Percentiles rank a stretch among this genome's conserved stretches.
Evolutionary conservation across 2,797 vertebrate species (phyloP).

Genomic region (Scyliorhinus canicula): DNA sequence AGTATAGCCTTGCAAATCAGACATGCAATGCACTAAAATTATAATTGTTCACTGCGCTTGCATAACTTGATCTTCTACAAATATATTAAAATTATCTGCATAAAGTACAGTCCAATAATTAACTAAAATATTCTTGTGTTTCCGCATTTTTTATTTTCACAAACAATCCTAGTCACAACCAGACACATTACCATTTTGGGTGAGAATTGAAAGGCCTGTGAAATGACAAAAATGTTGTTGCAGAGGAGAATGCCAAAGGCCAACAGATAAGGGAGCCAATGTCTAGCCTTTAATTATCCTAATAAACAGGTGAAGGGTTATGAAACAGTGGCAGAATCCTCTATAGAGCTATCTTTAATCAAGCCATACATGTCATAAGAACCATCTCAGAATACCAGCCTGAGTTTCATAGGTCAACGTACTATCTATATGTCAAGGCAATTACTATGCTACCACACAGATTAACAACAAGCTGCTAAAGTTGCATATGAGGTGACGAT

Average conservation of each 20-base stretch:
- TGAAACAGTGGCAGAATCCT: not conserved
- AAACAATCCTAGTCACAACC: not conserved
- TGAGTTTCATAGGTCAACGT: not conserved
- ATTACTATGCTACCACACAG: not conserved
- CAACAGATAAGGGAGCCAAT: not conserved
- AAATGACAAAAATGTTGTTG: not conserved
- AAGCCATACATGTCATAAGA: too few species aligned
- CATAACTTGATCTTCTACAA: too few species aligned
- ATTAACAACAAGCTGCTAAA: not conserved
- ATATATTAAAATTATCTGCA: too few species aligned
- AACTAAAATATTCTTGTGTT: too few species aligned
- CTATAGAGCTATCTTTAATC: not conserved
- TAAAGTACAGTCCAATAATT: too few species aligned
- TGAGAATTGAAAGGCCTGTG: not conserved
- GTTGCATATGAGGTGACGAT: not conserved
- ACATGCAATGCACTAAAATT: too few species aligned
- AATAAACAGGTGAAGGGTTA: not conserved
- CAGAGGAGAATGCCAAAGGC: not conserved
- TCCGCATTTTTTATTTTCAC: too few species aligned
- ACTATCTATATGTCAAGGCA: not conserved
- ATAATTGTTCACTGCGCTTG: too few species aligned
- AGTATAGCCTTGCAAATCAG: too few species aligned
- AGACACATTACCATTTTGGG: not conserved
- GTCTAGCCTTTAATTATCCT: not conserved
- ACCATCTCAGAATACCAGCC: too few species aligned